phyloP scores from a whole-genome alignment of 2,888 invertebrate species.

The Chorisops tibialis region DNA sequence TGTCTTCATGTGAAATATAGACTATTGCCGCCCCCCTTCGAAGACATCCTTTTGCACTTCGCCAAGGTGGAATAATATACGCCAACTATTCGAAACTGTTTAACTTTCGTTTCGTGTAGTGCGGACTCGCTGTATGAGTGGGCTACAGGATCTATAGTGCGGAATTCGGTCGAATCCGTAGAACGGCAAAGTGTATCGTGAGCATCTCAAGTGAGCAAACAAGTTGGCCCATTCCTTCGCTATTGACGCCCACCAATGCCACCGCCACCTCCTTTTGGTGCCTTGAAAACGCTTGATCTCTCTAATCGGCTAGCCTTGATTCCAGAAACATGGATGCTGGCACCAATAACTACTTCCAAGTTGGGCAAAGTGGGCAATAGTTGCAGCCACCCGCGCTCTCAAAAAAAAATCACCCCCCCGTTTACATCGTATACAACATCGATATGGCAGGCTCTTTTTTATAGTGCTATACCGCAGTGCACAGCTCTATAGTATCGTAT shows the following conservation, averaged over 20 bases:
- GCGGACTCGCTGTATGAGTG: neutral
- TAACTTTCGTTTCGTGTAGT: slow-evolving; percentile 8
- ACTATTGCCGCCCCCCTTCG: neutral
- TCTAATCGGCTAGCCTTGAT: slow-evolving; percentile 28
- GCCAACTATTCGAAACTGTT: slow-evolving; percentile 17
- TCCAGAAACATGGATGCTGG: slow-evolving; percentile 23
- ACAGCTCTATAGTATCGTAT: neutral
- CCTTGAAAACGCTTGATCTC: slow-evolving; percentile 14
- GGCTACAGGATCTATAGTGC: neutral
- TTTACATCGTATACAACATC: neutral
- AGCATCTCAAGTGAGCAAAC: slow-evolving; percentile 27
- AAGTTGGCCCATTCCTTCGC: neutral
- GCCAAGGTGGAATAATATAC: slow-evolving; percentile 2
- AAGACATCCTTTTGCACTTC: neutral
- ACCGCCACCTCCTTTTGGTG: neutral
- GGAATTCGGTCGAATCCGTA: slow-evolving; percentile 13
- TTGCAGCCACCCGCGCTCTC: too few relatives aligned
- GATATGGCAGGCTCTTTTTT: neutral
- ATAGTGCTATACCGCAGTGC: too few relatives aligned
- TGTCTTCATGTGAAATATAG: slow-evolving; percentile 8
- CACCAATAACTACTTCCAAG: slow-evolving; percentile 26
- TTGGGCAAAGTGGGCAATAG: slow-evolving; percentile 12
- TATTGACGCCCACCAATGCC: neutral
- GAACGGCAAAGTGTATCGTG: slow-evolving; percentile 14
- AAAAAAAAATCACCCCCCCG: neutral